A percentile compares a stretch with the other conserved stretches of the same genome.
These are phyloP conservation scores for Sinosuthora webbiana DNA, from an alignment of 2,113 vertebrate genomes.

Conservation along the genomic window DNA sequence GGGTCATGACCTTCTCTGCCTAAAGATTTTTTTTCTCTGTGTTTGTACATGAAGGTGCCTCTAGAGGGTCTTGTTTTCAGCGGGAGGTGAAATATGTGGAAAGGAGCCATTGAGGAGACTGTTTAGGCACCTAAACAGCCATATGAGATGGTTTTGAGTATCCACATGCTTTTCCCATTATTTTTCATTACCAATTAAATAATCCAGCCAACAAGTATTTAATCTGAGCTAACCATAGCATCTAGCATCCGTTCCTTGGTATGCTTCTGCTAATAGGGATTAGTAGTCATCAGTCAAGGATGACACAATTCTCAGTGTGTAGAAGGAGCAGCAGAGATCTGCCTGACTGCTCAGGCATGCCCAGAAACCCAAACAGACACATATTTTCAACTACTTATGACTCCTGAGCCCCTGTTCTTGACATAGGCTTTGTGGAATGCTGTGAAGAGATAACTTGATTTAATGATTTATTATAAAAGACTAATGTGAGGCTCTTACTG, in stretches of 20 bases:
- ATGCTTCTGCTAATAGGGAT: background rate
- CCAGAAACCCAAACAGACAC: background rate
- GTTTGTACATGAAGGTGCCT: background rate
- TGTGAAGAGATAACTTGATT: background rate
- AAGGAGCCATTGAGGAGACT: background rate
- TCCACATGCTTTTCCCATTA: background rate
- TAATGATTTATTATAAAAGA: background rate
- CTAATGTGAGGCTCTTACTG: background rate
- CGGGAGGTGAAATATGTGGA: background rate
- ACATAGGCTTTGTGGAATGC: background rate
- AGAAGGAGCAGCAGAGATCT: background rate
- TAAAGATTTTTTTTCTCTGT: background rate
- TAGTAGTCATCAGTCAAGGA: background rate
- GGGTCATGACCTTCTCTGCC: background rate
- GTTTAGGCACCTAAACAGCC: background rate
- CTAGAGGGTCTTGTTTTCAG: background rate
- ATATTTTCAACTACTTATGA: background rate
- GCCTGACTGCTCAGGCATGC: background rate
- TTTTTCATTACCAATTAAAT: background rate
- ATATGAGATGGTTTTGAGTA: background rate
- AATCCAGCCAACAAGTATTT: background rate
- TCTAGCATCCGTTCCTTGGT: background rate
- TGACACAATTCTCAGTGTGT: background rate
- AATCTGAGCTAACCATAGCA: background rate
- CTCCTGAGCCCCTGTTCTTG: background rate